Evolutionary conservation across 2,888 invertebrate genomes (phyloP).

Genomic region (Ornithoptera priamus): DNA sequence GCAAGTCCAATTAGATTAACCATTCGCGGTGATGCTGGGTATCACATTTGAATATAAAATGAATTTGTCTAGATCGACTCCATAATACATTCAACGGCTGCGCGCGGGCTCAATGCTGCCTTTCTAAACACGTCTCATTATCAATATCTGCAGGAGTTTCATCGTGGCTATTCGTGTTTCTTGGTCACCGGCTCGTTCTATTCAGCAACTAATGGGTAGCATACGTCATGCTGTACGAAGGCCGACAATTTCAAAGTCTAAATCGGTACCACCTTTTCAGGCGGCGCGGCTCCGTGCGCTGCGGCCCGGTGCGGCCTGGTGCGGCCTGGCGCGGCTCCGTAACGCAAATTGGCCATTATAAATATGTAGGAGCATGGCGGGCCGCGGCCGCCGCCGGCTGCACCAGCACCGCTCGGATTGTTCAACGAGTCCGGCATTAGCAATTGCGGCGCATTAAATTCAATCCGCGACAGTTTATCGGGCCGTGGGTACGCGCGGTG

Average conservation of each 20-base stretch:
- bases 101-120: slow-evolving; percentile 26
- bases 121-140: slow-evolving; percentile 29
- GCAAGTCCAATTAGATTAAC: too few relatives aligned
- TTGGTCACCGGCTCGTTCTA: slow-evolving; percentile 22
- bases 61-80: slow-evolving; percentile 14
- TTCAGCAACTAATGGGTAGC: slow-evolving; percentile 31
- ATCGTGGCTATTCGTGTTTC: slow-evolving; percentile 26
- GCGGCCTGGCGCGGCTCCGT: slow-evolving; percentile 10
- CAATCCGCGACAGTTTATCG: slow-evolving; percentile 53
- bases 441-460: slow-evolving; percentile 63
- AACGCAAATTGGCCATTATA: slow-evolving; percentile 52
- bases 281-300: slow-evolving; percentile 35
- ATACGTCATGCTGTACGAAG: slow-evolving; percentile 43
- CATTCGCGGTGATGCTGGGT: too few relatives aligned
- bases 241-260: slow-evolving; percentile 50
- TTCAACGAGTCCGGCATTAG: slow-evolving; percentile 52
- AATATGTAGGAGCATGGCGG: slow-evolving; percentile 64
- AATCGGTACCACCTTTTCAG: slow-evolving; percentile 57
- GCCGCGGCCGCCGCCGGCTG: slow-evolving; percentile 47
- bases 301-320: not conserved
- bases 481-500: slow-evolving; percentile 56
- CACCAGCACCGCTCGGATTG: slow-evolving; percentile 66
- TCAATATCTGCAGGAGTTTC: slow-evolving; percentile 26
- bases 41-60: not conserved
- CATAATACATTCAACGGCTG: slow-evolving; percentile 8